Conservation (phyloP, 2,797 vertebrate species). For the Alauda arvensis region DNA sequence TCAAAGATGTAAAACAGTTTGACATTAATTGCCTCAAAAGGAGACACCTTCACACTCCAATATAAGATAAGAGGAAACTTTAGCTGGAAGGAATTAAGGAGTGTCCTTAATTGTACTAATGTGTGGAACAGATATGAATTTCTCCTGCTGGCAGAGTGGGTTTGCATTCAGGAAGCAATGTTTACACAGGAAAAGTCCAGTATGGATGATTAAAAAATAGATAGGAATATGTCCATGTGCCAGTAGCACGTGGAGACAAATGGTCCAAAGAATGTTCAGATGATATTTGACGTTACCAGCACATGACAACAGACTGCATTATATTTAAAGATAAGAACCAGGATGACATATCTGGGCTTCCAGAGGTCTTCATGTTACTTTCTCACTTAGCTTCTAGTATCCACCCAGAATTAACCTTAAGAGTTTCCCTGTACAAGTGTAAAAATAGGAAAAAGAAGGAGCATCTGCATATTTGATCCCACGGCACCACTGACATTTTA, state of each 20-base stretch:
- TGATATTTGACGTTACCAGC: conserved; percentile 22
- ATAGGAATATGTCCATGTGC: background rate
- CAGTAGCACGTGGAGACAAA: background rate
- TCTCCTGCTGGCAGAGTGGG: background rate
- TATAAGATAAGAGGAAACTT: background rate
- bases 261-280: conserved; percentile 12
- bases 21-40: background rate
- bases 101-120: background rate
- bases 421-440: background rate
- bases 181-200: background rate
- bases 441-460: conserved; percentile 5
- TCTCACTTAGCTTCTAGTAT: background rate
- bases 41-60: background rate
- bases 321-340: conserved; percentile 23
- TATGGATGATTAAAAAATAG: background rate
- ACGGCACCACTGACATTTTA: background rate
- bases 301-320: conserved; percentile 15
- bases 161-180: background rate
- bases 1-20: background rate
- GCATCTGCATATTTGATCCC: background rate
- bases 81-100: conserved; percentile 22
- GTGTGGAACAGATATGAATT: background rate
- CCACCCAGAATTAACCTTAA: background rate
- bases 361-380: background rate
- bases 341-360: background rate